phyloP scores from a whole-genome alignment of 2,797 vertebrate species.

The Helostoma temminkii region DNA sequence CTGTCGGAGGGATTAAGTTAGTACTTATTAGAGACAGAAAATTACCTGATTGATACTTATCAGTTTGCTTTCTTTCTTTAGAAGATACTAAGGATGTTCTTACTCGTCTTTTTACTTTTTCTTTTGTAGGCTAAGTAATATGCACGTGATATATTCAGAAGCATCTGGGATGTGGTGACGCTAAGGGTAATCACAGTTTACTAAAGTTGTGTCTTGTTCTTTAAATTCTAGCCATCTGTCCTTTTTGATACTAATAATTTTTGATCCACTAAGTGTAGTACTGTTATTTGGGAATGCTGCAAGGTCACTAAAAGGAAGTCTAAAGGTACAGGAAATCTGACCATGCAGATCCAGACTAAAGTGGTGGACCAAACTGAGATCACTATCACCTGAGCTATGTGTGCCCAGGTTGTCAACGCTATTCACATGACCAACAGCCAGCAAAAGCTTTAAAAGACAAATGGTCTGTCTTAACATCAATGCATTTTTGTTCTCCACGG shows the following conservation, averaged over 20 bases:
- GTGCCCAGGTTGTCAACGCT: neutral
- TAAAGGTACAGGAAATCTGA: neutral
- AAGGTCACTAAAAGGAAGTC: neutral
- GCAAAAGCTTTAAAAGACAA: neutral
- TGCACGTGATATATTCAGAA: neutral
- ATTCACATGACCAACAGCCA: neutral
- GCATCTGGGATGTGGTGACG: neutral
- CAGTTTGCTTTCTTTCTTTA: constrained; percentile 18
- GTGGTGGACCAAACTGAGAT: neutral
- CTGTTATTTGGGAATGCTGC: neutral
- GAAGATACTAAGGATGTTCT: too few species aligned
- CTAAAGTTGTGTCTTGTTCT: neutral
- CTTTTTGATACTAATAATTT: neutral
- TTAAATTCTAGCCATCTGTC: neutral
- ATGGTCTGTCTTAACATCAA: neutral
- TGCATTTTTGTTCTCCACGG: neutral
- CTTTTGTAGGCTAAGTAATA: neutral
- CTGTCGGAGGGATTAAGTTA: constrained; percentile 20
- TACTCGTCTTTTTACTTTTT: too few species aligned
- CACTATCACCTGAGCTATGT: neutral
- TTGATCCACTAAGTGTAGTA: neutral
- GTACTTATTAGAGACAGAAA: constrained; percentile 35
- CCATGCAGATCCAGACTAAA: neutral
- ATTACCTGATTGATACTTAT: constrained; percentile 19
- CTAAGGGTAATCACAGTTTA: neutral